phyloP scores from a whole-genome alignment of 2,113 vertebrate genomes.

The Muntiacus muntjak region DNA sequence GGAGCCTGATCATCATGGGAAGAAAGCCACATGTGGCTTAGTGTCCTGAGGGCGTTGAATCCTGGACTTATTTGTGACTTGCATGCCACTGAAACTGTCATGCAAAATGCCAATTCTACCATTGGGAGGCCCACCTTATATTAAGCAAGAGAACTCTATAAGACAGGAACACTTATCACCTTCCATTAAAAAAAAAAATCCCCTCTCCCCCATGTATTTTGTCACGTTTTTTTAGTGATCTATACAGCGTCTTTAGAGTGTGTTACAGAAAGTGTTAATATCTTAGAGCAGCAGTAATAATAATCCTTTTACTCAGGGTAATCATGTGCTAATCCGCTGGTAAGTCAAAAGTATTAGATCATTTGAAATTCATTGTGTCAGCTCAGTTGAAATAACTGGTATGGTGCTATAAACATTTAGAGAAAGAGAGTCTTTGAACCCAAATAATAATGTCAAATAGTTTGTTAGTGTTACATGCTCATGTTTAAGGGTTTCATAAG shows the following conservation, averaged over 20 bases:
- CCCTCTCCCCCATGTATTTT: constrained; percentile 6
- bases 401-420: constrained; percentile 73
- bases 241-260: constrained; percentile 64
- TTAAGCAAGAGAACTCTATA: constrained; percentile 25
- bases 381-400: constrained; percentile 74
- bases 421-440: constrained; percentile 73
- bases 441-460: constrained; percentile 76
- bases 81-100: not conserved
- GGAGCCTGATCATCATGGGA: constrained; percentile 40
- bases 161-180: constrained; percentile 16
- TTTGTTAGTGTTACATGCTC: constrained; percentile 70
- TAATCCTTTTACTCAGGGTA: constrained; percentile 80
- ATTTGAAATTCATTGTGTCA: constrained; percentile 82
- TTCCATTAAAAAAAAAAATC: constrained; percentile 14
- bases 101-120: not conserved
- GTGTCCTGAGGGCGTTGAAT: constrained; percentile 13
- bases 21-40: constrained; percentile 44
- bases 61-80: not conserved
- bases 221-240: constrained; percentile 47
- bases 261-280: constrained; percentile 82
- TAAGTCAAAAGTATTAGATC: constrained; percentile 81
- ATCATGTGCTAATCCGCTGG: constrained; percentile 84
- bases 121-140: constrained; percentile 10
- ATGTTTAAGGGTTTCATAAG: constrained; percentile 67
- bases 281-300: constrained; percentile 79